Conservation (phyloP, 2,888 invertebrate species). For the Acrobasis repandana region DNA sequence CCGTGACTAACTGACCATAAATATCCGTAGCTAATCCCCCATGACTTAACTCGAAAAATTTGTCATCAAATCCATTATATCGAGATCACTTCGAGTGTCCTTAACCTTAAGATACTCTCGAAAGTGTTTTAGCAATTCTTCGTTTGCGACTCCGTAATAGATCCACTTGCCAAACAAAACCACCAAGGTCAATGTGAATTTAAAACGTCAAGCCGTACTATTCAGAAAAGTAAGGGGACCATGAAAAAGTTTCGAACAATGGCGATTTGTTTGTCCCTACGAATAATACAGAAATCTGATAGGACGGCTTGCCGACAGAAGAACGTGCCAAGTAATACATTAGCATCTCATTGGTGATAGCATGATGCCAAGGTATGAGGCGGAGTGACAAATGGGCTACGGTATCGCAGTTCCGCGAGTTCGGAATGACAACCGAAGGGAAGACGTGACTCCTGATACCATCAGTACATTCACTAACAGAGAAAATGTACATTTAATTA, state of each 20-base stretch:
- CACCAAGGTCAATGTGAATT: slow-evolving; percentile 47
- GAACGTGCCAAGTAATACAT: slow-evolving; percentile 77
- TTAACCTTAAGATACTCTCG: slow-evolving; percentile 17
- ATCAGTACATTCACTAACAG: slow-evolving; percentile 35
- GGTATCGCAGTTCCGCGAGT: slow-evolving; percentile 39
- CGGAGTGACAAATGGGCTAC: slow-evolving; percentile 48
- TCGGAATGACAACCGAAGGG: slow-evolving; percentile 45
- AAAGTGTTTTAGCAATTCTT: slow-evolving; percentile 23
- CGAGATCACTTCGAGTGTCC: slow-evolving; percentile 10
- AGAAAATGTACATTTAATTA: slow-evolving; percentile 35
- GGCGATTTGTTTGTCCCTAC: slow-evolving; percentile 41
- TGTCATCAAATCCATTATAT: not conserved
- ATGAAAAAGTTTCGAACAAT: slow-evolving; percentile 48
- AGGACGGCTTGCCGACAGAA: slow-evolving; percentile 50
- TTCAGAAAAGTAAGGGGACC: slow-evolving; percentile 47
- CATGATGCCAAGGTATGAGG: slow-evolving; percentile 57
- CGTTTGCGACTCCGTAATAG: slow-evolving; percentile 21
- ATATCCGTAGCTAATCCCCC: slow-evolving; percentile 33
- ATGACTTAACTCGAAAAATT: slow-evolving; percentile 3
- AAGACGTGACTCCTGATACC: slow-evolving; percentile 39
- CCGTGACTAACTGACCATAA: slow-evolving; percentile 35
- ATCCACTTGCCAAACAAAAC: slow-evolving; percentile 45
- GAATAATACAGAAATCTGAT: slow-evolving; percentile 67
- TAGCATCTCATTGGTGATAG: slow-evolving; percentile 72
- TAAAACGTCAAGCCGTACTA: slow-evolving; percentile 40